phyloP scores from a whole-genome alignment of 37 sponge, comb jelly and placozoan genomes.

The Cladorhizidae sp. region DNA sequence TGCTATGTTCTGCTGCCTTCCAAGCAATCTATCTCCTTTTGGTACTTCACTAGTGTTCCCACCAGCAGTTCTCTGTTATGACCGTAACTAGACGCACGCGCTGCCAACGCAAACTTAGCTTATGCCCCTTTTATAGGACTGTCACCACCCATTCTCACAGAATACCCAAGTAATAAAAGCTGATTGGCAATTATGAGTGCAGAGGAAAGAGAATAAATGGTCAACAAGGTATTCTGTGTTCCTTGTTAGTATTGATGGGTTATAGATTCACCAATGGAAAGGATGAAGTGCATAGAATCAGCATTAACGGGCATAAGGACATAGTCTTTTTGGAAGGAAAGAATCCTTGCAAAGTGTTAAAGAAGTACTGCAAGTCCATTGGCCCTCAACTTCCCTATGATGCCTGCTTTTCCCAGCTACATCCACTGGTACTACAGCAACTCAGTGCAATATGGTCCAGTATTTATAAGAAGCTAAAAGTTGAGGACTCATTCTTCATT shows the following conservation, averaged over 20 bases:
- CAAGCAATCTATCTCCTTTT: slow-evolving; percentile 51
- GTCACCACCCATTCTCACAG: too few species aligned
- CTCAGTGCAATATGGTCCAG: slow-evolving; percentile 62
- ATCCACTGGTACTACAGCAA: slow-evolving; percentile 54
- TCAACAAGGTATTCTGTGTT: too few species aligned
- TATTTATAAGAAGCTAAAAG: slow-evolving; percentile 37
- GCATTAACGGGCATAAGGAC: slow-evolving; percentile 60
- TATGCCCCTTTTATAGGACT: too few species aligned
- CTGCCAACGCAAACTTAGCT: too few species aligned
- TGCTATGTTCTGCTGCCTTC: slow-evolving; percentile 57
- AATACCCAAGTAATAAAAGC: too few species aligned
- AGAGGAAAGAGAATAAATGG: too few species aligned
- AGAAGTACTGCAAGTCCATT: slow-evolving; percentile 75
- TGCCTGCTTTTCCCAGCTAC: slow-evolving; percentile 66
- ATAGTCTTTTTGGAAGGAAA: slow-evolving; percentile 58
- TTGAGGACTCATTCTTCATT: slow-evolving; percentile 72
- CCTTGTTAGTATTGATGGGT: too few species aligned
- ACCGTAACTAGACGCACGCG: too few species aligned
- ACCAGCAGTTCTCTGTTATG: too few species aligned
- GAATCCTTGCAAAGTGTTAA: slow-evolving; percentile 79
- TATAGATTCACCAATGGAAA: too few species aligned
- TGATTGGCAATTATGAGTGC: too few species aligned
- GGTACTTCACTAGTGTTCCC: slow-evolving; percentile 25
- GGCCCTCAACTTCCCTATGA: slow-evolving; percentile 29
- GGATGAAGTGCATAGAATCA: slow-evolving; percentile 18